These are phyloP conservation scores for Dioctria rufipes DNA, from an alignment of 2,888 invertebrate genomes.

Conservation along the genomic window DNA sequence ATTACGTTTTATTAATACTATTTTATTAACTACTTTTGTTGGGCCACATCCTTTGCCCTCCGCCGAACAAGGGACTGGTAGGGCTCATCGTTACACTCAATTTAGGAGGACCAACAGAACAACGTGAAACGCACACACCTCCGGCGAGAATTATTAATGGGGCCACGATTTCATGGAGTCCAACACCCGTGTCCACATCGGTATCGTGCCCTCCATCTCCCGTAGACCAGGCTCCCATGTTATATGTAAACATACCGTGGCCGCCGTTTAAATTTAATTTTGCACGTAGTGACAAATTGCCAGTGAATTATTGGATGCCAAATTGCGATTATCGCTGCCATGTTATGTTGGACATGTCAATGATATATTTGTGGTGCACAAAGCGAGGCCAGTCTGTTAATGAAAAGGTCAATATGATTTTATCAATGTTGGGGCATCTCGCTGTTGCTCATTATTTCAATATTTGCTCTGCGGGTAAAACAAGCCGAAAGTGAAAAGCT, in stretches of 20 bases:
- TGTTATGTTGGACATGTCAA: slow-evolving; percentile 54
- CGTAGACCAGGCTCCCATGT: slow-evolving; percentile 27
- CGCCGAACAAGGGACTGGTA: background rate
- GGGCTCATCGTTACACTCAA: slow-evolving; percentile 34
- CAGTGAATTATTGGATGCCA: slow-evolving; percentile 60
- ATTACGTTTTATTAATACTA: slow-evolving; percentile 27
- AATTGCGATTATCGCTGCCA: slow-evolving; percentile 59
- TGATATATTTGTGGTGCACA: slow-evolving; percentile 49
- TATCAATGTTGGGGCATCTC: slow-evolving; percentile 37
- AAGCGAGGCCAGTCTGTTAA: slow-evolving; percentile 35
- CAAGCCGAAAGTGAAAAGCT: too few species aligned
- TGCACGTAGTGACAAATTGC: slow-evolving; percentile 60
- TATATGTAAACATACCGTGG: slow-evolving; percentile 55
- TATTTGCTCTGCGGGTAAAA: background rate
- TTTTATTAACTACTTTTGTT: slow-evolving; percentile 22
- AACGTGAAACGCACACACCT: slow-evolving; percentile 34
- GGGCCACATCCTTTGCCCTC: background rate
- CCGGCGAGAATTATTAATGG: slow-evolving; percentile 51
- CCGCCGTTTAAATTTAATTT: slow-evolving; percentile 59
- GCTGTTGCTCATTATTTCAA: slow-evolving; percentile 14
- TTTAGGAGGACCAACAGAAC: slow-evolving; percentile 29
- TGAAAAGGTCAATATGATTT: slow-evolving; percentile 47
- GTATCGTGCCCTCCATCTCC: slow-evolving; percentile 33
- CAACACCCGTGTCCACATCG: slow-evolving; percentile 14
- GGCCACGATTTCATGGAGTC: slow-evolving; percentile 46